Conservation (phyloP, 2,797 vertebrate species). For the Percopsis omiscomaycus region DNA sequence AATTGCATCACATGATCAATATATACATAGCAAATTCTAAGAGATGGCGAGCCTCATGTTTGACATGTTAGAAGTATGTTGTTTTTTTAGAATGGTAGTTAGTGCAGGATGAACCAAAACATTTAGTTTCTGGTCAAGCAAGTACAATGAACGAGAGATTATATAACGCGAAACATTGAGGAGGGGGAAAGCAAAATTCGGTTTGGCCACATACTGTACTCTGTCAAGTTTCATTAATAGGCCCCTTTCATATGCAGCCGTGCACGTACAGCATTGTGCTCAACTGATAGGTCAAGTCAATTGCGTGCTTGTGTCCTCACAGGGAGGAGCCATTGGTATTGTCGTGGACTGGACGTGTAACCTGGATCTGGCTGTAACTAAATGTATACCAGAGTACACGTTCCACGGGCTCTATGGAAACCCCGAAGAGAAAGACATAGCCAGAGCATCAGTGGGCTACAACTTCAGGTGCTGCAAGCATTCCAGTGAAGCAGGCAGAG, state of each 20-base stretch:
- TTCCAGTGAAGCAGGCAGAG: background rate
- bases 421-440: conserved; percentile 60
- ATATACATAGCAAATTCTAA: no score
- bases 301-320: conserved; percentile 29
- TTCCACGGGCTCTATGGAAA: conserved; percentile 89
- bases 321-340: conserved; percentile 92
- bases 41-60: no score
- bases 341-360: conserved; percentile 94
- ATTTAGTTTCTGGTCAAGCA: no score
- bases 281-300: background rate
- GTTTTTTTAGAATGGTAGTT: no score
- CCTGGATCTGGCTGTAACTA: conserved; percentile 78
- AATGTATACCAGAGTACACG: conserved; percentile 85
- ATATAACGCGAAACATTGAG: no score
- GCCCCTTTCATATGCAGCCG: no score
- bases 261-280: background rate
- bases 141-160: background rate
- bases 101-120: no score
- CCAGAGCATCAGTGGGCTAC: conserved; percentile 84
- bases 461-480: conserved; percentile 87
- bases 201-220: no score
- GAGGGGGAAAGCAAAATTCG: no score
- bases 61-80: no score
- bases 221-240: no score
- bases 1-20: no score